Evolutionary conservation across 1,140 invertebrate species (phyloP).

Genomic region (Drosophila asahinai): DNA sequence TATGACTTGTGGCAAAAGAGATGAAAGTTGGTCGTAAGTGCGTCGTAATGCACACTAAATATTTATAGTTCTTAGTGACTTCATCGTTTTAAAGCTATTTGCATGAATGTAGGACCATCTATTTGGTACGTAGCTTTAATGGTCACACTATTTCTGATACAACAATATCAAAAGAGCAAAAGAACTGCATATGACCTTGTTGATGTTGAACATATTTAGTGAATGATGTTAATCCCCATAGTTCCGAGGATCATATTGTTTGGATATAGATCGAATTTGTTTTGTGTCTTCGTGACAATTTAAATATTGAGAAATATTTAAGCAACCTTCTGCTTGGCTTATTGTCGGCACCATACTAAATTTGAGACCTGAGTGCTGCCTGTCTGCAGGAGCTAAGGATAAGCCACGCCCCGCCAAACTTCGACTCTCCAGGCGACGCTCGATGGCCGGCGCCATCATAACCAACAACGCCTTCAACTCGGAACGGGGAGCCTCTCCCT

Average conservation of each 20-base stretch:
- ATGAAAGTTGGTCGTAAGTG: too few species aligned
- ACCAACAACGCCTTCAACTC: constrained; percentile 62
- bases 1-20: too few species aligned
- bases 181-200: too few species aligned
- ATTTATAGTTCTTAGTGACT: too few species aligned
- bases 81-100: too few species aligned
- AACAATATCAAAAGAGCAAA: too few species aligned
- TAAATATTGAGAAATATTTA: constrained; percentile 3
- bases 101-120: too few species aligned
- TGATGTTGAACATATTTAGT: neutral
- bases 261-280: neutral
- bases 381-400: constrained; percentile 34
- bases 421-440: constrained; percentile 50
- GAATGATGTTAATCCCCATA: neutral
- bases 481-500: constrained; percentile 10
- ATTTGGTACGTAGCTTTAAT: too few species aligned
- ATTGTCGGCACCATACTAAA: constrained; percentile 14
- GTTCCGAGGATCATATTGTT: neutral
- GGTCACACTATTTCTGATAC: too few species aligned
- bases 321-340: neutral
- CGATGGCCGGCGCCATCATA: constrained; percentile 77
- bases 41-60: too few species aligned
- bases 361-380: constrained; percentile 9
- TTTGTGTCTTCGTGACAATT: neutral
- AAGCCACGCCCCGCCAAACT: constrained; percentile 35